Evolutionary conservation across 2,888 invertebrate species (phyloP).

Genomic region (Tyria jacobaeae): DNA sequence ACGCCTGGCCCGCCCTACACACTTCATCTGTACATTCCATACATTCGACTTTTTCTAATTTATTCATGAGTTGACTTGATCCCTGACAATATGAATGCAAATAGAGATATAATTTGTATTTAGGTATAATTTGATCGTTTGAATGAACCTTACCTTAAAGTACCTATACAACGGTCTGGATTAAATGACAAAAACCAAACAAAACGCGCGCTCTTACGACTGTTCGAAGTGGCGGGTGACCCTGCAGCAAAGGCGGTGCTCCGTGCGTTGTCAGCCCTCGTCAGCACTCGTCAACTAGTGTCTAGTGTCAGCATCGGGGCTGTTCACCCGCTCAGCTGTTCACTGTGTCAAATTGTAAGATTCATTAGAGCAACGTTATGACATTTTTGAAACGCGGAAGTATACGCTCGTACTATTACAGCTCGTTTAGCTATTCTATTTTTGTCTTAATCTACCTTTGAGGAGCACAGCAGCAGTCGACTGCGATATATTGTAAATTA

Average conservation of each 20-base stretch:
- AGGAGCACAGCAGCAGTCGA: too few relatives aligned
- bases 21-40: constrained; percentile 52
- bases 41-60: constrained; percentile 56
- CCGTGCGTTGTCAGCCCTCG: constrained; percentile 51
- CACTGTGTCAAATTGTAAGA: constrained; percentile 18
- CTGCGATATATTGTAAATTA: too few relatives aligned
- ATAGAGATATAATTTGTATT: constrained; percentile 17
- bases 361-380: constrained; percentile 3
- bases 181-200: too few relatives aligned
- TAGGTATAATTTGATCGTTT: constrained; percentile 14
- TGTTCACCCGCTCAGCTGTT: constrained; percentile 51
- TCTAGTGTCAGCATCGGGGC: constrained; percentile 50
- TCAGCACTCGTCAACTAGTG: constrained; percentile 59
- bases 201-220: constrained; percentile 5
- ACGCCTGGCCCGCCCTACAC: constrained; percentile 46
- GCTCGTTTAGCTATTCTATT: too few relatives aligned
- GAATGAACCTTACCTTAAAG: constrained; percentile 16
- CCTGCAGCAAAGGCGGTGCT: constrained; percentile 52
- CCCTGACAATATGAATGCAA: constrained; percentile 26
- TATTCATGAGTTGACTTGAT: constrained; percentile 57
- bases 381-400: background rate
- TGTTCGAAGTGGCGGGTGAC: constrained; percentile 39
- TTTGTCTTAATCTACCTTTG: too few relatives aligned
- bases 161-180: too few relatives aligned
- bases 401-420: background rate